Evolutionary conservation across 2,797 vertebrate genomes (phyloP), one percentile per base, ranked within the genome.

Genomic region (Cirrhinus mrigala): DNA sequence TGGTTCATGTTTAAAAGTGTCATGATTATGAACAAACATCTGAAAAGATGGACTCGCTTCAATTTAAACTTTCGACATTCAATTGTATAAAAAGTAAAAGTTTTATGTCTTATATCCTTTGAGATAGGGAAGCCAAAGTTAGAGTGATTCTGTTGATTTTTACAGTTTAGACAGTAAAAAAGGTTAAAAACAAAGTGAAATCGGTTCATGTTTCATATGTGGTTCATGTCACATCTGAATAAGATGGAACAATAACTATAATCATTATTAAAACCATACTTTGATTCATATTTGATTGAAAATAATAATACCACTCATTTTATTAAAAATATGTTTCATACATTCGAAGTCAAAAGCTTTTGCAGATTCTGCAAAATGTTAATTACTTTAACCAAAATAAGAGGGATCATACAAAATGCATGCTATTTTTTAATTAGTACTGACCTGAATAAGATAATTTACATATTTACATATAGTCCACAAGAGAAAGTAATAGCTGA

Each of bases 101-200:
- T 50, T 71, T n/a, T 40, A 77, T 69, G 52, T 52, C 74, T 69
- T 79, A 77, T 60, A 48, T 70, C 74, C 52, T 69, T 68, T 70
- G 75, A 88, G 71, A 83, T 46, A 40, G 69, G 56, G 85, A 60
- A 88, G 86, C 90, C 87, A 90, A 85, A 88, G 90, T 86, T 90
- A 81, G 79, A 66, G 82, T 24, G n/a, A 82, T 79, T 87, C 86
- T 84, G 79, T 52, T 29, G 80, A 64, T 64, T 85, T 92, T 91
- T 54, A 68, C 29, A 64, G 86, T 70, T 46, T 29, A 24, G 33
- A 27, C 52, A 8, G 24, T 75, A 83, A 52, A 75, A 69, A 48
- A 3, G 22, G 27, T 27, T 18, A 18, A 60, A 60, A 60, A 60
- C 5, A 64, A 29, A 64, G 14, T 16, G 3, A 16, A 27, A 29